These are phyloP conservation scores for Sylvia atricapilla DNA, from an alignment of 2,113 vertebrate species.

Conservation along the genomic window DNA sequence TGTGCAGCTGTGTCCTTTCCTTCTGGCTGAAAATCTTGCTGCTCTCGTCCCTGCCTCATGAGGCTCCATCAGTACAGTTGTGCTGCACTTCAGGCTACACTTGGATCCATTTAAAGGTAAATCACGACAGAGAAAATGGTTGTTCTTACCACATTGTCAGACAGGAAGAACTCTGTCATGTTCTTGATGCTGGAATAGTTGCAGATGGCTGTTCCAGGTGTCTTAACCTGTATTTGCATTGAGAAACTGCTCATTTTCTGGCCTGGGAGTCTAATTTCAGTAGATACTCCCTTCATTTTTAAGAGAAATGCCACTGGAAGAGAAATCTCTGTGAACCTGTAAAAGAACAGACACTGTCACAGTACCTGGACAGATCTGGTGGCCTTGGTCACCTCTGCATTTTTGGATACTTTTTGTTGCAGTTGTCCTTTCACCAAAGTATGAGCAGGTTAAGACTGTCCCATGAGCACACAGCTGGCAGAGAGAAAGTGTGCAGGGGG, in stretches of 20 bases:
- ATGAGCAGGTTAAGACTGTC: not conserved
- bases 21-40: not conserved
- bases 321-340: not conserved
- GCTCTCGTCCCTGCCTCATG: not conserved
- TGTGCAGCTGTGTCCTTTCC: not conserved
- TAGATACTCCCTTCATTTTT: not conserved
- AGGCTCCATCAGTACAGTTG: not conserved
- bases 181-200: not conserved
- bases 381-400: not conserved
- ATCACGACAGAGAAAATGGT: not conserved
- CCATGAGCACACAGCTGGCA: not conserved
- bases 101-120: not conserved
- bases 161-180: not conserved
- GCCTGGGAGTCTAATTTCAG: not conserved
- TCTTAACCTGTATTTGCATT: not conserved
- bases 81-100: not conserved
- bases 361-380: not conserved
- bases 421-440: not conserved
- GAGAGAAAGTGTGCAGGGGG: not conserved
- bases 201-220: not conserved
- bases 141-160: not conserved
- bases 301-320: not conserved
- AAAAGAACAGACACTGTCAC: not conserved
- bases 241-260: not conserved
- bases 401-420: not conserved